These are phyloP conservation scores for Acrocyrtus sp. DNA, from an alignment of 2,888 invertebrate species.

Conservation along the genomic window DNA sequence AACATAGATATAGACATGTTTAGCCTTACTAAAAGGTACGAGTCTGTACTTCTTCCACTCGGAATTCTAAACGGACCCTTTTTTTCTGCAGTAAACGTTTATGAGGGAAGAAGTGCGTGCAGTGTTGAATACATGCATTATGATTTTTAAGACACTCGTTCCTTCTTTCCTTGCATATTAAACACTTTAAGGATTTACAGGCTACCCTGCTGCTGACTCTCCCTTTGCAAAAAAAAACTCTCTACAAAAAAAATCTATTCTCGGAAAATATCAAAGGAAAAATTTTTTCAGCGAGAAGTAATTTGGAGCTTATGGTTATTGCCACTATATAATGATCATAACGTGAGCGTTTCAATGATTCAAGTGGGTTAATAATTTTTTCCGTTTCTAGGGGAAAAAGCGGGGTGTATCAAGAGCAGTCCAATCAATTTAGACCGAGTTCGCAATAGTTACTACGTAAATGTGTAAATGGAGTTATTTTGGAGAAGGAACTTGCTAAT, in stretches of 20 bases:
- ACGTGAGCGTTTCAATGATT: not conserved
- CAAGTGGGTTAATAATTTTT: not conserved
- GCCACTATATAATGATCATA: not conserved
- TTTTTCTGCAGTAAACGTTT: not conserved
- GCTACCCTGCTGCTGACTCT: no score
- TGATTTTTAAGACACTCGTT: slow-evolving; percentile 28
- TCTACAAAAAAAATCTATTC: no score
- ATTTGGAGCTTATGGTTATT: not conserved
- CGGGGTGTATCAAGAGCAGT: no score
- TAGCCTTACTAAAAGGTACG: slow-evolving; percentile 15
- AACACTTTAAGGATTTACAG: not conserved
- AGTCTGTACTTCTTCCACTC: not conserved
- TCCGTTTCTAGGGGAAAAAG: not conserved
- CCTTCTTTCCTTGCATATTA: slow-evolving; percentile 31
- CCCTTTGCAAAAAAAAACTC: no score
- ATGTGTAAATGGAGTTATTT: no score
- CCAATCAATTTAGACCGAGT: no score
- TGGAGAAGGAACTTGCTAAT: no score
- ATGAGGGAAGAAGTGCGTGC: slow-evolving; percentile 24
- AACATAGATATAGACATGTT: slow-evolving; percentile 40
- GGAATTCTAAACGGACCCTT: not conserved
- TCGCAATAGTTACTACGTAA: no score
- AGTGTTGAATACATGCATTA: slow-evolving; percentile 23
- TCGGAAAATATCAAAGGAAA: no score
- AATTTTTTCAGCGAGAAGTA: not conserved